Evolutionary conservation across 64 coral and sea anemone species (phyloP).

Genomic region (Pocillopora verrucosa): DNA sequence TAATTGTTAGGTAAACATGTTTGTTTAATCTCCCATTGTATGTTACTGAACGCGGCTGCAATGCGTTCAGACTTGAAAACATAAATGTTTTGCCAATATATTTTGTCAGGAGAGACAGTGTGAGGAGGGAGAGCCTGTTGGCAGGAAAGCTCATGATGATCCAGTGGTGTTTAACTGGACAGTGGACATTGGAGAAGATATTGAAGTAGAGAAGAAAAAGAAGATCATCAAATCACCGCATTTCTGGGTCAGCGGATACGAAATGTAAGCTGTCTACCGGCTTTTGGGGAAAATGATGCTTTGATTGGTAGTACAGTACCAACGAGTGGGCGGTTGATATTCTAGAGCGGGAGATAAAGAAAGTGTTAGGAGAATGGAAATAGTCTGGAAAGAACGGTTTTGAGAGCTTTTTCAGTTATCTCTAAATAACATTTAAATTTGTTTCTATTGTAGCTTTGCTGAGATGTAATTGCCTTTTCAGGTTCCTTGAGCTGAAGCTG

Average conservation of each 20-base stretch:
- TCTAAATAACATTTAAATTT: too few species aligned
- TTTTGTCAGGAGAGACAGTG: conserved; percentile 65
- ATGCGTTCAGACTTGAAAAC: not conserved
- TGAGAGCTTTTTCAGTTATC: too few species aligned
- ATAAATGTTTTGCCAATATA: too few species aligned
- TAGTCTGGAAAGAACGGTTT: too few species aligned
- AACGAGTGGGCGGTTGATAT: too few species aligned
- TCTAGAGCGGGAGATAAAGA: too few species aligned
- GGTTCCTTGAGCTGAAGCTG: conserved; percentile 82
- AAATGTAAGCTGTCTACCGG: conserved; percentile 73
- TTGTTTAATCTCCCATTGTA: not conserved
- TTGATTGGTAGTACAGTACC: too few species aligned
- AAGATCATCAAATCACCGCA: conserved; percentile 84
- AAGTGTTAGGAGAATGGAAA: too few species aligned
- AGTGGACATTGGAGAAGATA: conserved; percentile 80
- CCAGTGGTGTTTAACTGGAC: conserved; percentile 82
- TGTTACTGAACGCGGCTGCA: not conserved
- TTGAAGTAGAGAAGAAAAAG: conserved; percentile 84
- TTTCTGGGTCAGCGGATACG: conserved; percentile 95
- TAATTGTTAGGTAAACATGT: not conserved
- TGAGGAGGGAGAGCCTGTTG: conserved; percentile 46
- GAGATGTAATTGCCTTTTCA: not conserved
- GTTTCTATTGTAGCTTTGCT: too few species aligned
- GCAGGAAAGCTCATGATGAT: conserved; percentile 68
- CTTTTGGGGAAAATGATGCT: not conserved